Evolutionary conservation across 23 tunicate genomes (phyloP).

Genomic region (Botrylloides violaceus): DNA sequence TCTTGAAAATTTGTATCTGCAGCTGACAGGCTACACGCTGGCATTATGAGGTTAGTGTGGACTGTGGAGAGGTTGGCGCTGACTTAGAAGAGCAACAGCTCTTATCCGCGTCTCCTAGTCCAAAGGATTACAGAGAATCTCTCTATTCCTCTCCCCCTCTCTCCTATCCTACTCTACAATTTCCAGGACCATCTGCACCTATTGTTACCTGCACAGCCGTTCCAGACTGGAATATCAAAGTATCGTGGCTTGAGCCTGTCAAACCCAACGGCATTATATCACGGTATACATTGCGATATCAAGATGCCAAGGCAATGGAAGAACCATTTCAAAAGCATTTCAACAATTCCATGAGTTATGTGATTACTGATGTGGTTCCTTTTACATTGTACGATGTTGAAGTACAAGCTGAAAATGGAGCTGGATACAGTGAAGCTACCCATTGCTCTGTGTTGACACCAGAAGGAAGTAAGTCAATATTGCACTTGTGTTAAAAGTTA

Average conservation of each 20-base stretch:
- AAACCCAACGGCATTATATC: conserved; percentile 34
- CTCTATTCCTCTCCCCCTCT: too few species aligned
- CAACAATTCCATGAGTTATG: neutral
- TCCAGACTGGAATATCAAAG: neutral
- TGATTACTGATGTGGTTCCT: conserved; percentile 1
- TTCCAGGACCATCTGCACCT: conserved; percentile 23
- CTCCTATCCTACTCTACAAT: too few species aligned
- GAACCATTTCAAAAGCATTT: neutral
- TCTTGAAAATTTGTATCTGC: too few species aligned
- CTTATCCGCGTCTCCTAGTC: too few species aligned
- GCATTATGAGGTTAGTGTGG: too few species aligned
- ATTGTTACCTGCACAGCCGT: neutral
- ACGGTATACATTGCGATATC: conserved; percentile 18
- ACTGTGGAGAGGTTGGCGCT: too few species aligned
- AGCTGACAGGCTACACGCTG: too few species aligned
- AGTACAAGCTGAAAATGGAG: conserved; percentile 15
- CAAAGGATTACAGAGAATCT: too few species aligned
- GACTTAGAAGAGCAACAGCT: too few species aligned
- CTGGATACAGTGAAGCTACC: conserved; percentile 19
- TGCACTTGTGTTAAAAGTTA: too few species aligned
- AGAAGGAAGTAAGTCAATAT: conserved; percentile 56
- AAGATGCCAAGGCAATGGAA: neutral
- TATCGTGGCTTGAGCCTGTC: conserved; percentile 20
- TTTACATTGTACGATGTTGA: conserved; percentile 16
- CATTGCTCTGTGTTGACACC: conserved; percentile 18